Evolutionary conservation across 2,888 invertebrate genomes (phyloP), one percentile per base, ranked within the genome.

Genomic region (Sarcophaga variegata): DNA sequence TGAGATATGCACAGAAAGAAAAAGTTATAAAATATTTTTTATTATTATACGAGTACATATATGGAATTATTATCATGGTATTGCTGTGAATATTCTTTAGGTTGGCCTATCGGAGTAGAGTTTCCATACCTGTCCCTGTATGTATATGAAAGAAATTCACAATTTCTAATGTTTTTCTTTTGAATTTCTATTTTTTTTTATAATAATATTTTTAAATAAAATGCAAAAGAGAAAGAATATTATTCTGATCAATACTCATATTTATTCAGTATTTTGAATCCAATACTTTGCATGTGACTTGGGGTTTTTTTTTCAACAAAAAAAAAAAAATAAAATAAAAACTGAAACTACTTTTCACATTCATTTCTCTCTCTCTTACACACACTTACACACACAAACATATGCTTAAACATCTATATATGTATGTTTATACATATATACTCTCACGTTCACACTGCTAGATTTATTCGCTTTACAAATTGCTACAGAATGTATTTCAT

Each of bases 261-360:
- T 54, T 54, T 27, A 3, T 10, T 12, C 14, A 37, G 20, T 49
- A 62, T 37, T 63, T 75, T 37, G 63, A 70, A 82, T 76, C 59
- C 45, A 70, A 77, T 78, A 78, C 49, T 62, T 72, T 78, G 62
- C 37, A 72, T 72, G 72, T 66, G 49, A 45, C 63, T 63, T 76
- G 49, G 60, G 22, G 20, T 20, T 20, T 20, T 45, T 74, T 49
- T 62, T 1, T 22, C 2, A n/a, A 2, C 20, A 62, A 62, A n/a
- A 20, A 20, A 12, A 5, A 25, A 22, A 69, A 76, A 49, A 75
- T 4, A 3, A 47, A 10, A 54, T 14, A 54, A 45, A 66, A 6
- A 67, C n/a, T 22, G 22, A 25, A 60, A 66, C 54, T 54, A 76
- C 22, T 59, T 77, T 59, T 14, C 54, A 54, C 12, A 54, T 17